These are phyloP conservation scores for Drosophila nikananu DNA, from an alignment of 1,140 invertebrate genomes.

Conservation along the genomic window DNA sequence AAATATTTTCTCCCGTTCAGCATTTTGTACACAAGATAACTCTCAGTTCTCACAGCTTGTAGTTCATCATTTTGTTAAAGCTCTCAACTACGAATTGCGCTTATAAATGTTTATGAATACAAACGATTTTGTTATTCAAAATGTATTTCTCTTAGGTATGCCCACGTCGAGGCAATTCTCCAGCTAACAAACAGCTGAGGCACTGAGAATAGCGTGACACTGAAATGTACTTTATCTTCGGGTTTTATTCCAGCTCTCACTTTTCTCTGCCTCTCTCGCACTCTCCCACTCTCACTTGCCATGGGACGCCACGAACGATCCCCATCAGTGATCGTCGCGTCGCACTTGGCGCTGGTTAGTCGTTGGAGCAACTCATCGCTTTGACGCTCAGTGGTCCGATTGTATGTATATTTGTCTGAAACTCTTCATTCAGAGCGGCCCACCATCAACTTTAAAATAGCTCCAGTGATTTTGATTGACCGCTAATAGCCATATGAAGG, in stretches of 20 bases:
- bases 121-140: background rate
- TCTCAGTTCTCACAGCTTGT: too few relatives aligned
- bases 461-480: slow-evolving; percentile 13
- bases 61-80: too few relatives aligned
- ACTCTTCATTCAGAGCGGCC: slow-evolving; percentile 16
- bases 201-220: slow-evolving; percentile 13
- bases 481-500: slow-evolving; percentile 20
- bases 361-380: slow-evolving; percentile 14
- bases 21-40: too few relatives aligned
- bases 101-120: background rate
- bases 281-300: slow-evolving; percentile 7
- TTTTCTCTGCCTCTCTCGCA: background rate
- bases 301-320: slow-evolving; percentile 13
- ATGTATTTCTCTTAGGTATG: background rate
- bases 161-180: background rate
- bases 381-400: background rate
- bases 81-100: too few relatives aligned
- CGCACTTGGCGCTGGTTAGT: slow-evolving; percentile 34
- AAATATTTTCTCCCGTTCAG: too few relatives aligned
- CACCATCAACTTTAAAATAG: slow-evolving; percentile 33
- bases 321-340: slow-evolving; percentile 14
- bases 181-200: slow-evolving; percentile 28
- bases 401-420: slow-evolving; percentile 17
- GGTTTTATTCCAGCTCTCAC: background rate
- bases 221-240: slow-evolving; percentile 42